Conservation (phyloP, 1,140 invertebrate species). For the Megalopta genalis region DNA sequence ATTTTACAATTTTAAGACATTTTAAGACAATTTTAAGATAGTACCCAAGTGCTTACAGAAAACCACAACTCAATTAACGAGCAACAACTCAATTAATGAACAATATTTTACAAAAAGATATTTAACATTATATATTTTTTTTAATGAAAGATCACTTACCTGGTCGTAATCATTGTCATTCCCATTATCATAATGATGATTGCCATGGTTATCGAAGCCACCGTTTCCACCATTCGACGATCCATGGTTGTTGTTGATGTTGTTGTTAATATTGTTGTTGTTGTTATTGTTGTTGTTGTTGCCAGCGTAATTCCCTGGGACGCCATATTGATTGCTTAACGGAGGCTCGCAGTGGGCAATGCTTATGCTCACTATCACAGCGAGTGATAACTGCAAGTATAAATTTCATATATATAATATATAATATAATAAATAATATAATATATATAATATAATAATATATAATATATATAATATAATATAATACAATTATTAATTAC, state of each 20-base stretch:
- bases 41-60: too few species aligned
- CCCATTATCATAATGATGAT: slow-evolving; percentile 58
- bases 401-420: neutral
- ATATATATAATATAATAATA: too few species aligned
- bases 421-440: too few species aligned
- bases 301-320: slow-evolving; percentile 74
- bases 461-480: too few species aligned
- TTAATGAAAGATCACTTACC: slow-evolving; percentile 55
- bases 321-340: slow-evolving; percentile 76
- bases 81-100: too few species aligned
- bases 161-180: slow-evolving; percentile 76
- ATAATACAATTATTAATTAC: neutral
- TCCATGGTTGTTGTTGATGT: slow-evolving; percentile 37
- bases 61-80: too few species aligned
- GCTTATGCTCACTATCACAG: slow-evolving; percentile 65
- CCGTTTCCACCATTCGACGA: slow-evolving; percentile 27
- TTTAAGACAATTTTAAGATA: too few species aligned
- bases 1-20: too few species aligned
- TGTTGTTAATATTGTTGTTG: slow-evolving; percentile 66
- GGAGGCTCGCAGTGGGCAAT: slow-evolving; percentile 72
- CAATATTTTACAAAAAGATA: too few species aligned
- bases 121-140: neutral
- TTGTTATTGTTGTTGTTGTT: slow-evolving; percentile 55
- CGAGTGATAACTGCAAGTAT: slow-evolving; percentile 66
- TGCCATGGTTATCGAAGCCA: slow-evolving; percentile 51